Evolutionary conservation across 2,113 vertebrate species (phyloP).

Genomic region (Vanacampus margaritifer): DNA sequence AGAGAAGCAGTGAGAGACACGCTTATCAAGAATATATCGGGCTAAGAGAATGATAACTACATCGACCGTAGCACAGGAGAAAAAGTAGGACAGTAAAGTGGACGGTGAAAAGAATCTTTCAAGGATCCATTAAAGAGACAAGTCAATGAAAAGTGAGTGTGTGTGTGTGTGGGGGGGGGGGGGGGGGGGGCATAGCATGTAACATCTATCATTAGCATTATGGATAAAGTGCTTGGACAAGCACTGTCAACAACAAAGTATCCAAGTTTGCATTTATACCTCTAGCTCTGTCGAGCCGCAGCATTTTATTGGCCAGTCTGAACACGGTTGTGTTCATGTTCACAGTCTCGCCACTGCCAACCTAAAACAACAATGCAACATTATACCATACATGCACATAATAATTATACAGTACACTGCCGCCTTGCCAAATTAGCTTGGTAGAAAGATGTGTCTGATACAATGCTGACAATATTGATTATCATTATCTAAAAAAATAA

Average conservation of each 20-base stretch:
- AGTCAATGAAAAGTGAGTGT: slow-evolving; percentile 18
- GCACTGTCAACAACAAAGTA: too few relatives aligned
- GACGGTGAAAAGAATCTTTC: slow-evolving; percentile 32
- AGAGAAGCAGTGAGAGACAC: slow-evolving; percentile 1
- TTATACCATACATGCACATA: slow-evolving; percentile 5
- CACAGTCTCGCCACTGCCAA: slow-evolving; percentile 55
- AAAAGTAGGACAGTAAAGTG: slow-evolving; percentile 28
- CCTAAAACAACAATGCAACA: slow-evolving; percentile 52
- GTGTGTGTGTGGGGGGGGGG: too few relatives aligned
- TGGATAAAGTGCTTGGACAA: background rate
- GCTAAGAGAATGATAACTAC: slow-evolving; percentile 4
- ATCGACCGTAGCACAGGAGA: slow-evolving; percentile 16
- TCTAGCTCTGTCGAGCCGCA: slow-evolving; percentile 70
- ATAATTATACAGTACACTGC: slow-evolving; percentile 1
- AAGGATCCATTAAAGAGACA: slow-evolving; percentile 16
- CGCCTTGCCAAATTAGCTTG: background rate
- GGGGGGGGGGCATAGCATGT: background rate
- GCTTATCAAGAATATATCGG: slow-evolving; percentile 10
- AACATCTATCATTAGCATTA: background rate
- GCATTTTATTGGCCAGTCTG: slow-evolving; percentile 69
- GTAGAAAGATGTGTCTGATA: background rate
- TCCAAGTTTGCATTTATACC: slow-evolving; percentile 43
- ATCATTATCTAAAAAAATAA: too few relatives aligned
- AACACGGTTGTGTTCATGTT: slow-evolving; percentile 62
- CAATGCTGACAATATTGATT: too few relatives aligned